Conservation (phyloP, 2,113 vertebrate genomes). For the Oryzias javanicus region DNA sequence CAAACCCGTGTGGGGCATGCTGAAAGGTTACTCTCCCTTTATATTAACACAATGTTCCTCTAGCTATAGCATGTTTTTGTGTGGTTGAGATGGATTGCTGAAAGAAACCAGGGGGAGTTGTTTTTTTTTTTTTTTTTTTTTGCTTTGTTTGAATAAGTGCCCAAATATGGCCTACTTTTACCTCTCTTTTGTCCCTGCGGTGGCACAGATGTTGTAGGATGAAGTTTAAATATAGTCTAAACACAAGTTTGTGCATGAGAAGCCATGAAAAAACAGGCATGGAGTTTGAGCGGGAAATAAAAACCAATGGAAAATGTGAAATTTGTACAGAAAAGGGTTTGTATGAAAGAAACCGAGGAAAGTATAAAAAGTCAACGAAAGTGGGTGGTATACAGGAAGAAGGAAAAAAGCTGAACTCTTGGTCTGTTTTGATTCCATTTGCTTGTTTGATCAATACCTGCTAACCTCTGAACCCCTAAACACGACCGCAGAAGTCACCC, state of each 20-base stretch:
- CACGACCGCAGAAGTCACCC: conserved; percentile 51
- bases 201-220: conserved; percentile 57
- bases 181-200: conserved; percentile 48
- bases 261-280: conserved; percentile 35
- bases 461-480: conserved; percentile 38
- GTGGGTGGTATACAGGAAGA: not conserved
- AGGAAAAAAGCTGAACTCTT: conserved; percentile 3
- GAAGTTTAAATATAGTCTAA: conserved; percentile 66
- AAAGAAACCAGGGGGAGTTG: conserved; percentile 28
- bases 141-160: conserved; percentile 50
- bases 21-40: conserved; percentile 1
- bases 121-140: no score
- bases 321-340: conserved; percentile 12
- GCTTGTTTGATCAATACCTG: conserved; percentile 52
- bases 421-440: conserved; percentile 21
- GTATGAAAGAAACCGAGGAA: conserved; percentile 11
- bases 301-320: conserved; percentile 15
- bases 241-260: conserved; percentile 61
- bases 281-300: conserved; percentile 43
- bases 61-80: conserved; percentile 1
- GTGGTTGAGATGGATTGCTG: conserved; percentile 45
- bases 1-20: not conserved
- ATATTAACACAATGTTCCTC: not conserved
- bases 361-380: not conserved
- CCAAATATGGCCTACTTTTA: conserved; percentile 70